Conservation (phyloP, 2,797 vertebrate species). For the Sardinella longiceps region DNA sequence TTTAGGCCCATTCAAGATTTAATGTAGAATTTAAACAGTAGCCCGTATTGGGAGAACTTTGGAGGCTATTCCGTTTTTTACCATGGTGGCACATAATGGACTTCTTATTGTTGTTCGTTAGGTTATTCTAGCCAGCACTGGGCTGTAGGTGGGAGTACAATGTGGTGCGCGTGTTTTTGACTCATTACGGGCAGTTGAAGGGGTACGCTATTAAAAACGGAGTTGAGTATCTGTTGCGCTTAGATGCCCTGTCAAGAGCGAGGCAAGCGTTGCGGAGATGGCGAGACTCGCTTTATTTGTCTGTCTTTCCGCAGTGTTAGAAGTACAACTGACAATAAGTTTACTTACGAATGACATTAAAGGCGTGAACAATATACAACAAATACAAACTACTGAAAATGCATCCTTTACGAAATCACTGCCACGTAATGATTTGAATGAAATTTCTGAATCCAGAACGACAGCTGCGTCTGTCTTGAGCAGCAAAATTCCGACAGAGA, state of each 20-base stretch:
- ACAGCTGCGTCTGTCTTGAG: background rate
- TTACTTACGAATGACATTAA: background rate
- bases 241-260: background rate
- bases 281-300: background rate
- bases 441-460: background rate
- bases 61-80: too few relatives aligned
- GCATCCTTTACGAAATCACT: background rate
- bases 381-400: background rate
- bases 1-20: too few relatives aligned
- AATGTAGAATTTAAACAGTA: too few relatives aligned
- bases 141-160: background rate
- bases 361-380: background rate
- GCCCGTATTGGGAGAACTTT: too few relatives aligned
- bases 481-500: background rate
- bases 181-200: conserved; percentile 3
- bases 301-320: background rate
- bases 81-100: too few relatives aligned
- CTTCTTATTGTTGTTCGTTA: too few relatives aligned
- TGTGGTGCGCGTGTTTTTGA: conserved; percentile 21
- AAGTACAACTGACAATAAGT: background rate
- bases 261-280: background rate
- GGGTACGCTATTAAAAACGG: background rate
- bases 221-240: background rate
- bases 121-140: too few relatives aligned
- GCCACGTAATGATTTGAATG: background rate